phyloP scores from a whole-genome alignment of 2,797 vertebrate species.

The Cuculus canorus region DNA sequence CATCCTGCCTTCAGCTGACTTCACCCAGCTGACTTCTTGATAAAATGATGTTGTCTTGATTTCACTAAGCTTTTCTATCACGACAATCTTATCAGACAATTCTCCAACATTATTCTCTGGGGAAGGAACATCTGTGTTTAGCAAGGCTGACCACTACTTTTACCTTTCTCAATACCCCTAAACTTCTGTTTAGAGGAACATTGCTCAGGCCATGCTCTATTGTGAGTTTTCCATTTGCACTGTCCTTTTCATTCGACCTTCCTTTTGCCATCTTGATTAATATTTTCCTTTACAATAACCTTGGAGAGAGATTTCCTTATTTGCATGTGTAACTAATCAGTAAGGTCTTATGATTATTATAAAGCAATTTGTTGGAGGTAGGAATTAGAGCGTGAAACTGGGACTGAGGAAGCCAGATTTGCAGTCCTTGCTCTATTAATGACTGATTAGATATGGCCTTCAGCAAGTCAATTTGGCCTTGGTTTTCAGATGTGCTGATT shows the following conservation, averaged over 20 bases:
- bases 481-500: conserved; percentile 22
- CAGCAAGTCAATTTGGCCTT: conserved; percentile 29
- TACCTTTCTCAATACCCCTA: not conserved
- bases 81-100: not conserved
- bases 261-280: not conserved
- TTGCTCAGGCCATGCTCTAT: not conserved
- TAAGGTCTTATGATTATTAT: conserved; percentile 42
- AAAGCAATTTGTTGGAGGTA: conserved; percentile 46
- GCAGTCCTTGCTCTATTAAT: conserved; percentile 35
- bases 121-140: not conserved
- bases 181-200: not conserved
- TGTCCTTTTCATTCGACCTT: not conserved
- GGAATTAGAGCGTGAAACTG: conserved; percentile 46
- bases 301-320: conserved; percentile 32
- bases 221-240: not conserved
- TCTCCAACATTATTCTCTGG: not conserved
- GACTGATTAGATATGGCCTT: conserved; percentile 42
- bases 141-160: not conserved
- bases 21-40: not conserved
- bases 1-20: not conserved
- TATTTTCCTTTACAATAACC: conserved; percentile 19
- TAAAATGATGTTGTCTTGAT: not conserved
- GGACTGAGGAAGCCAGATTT: not conserved
- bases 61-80: not conserved
- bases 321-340: conserved; percentile 45